Evolutionary conservation across 1,140 invertebrate species (phyloP).

Genomic region (Pogonognathellus flavescens): DNA sequence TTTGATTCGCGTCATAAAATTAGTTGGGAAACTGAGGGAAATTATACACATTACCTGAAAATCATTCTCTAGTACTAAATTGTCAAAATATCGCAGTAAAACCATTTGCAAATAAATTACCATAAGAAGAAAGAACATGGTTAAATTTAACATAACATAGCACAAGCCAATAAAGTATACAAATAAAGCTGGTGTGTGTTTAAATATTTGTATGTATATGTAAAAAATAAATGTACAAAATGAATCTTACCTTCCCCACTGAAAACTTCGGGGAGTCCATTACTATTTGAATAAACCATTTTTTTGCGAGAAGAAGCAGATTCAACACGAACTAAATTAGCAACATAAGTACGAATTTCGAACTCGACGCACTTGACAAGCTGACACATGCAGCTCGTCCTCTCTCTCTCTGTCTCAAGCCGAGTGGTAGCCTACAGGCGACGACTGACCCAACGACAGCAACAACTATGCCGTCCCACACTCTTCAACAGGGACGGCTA

Average conservation of each 20-base stretch:
- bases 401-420: slow-evolving; percentile 9
- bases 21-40: too few species aligned
- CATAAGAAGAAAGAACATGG: too few species aligned
- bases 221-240: neutral
- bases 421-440: neutral
- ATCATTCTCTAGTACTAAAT: too few species aligned
- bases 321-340: slow-evolving; percentile 57
- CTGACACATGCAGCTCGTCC: slow-evolving; percentile 57
- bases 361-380: slow-evolving; percentile 61
- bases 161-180: too few species aligned
- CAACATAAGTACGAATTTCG: slow-evolving; percentile 61
- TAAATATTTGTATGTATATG: neutral
- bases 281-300: slow-evolving; percentile 36
- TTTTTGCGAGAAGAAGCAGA: slow-evolving; percentile 49
- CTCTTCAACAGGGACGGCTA: neutral
- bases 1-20: too few species aligned
- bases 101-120: too few species aligned
- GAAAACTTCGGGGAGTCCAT: slow-evolving; percentile 27
- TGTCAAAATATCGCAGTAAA: too few species aligned
- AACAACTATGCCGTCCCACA: slow-evolving; percentile 21
- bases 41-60: too few species aligned
- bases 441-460: slow-evolving; percentile 2
- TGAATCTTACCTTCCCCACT: slow-evolving; percentile 19
- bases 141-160: too few species aligned
- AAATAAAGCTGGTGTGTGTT: too few species aligned